Evolutionary conservation across 2,113 vertebrate genomes (phyloP).

Genomic region (Bubo scandiacus): DNA sequence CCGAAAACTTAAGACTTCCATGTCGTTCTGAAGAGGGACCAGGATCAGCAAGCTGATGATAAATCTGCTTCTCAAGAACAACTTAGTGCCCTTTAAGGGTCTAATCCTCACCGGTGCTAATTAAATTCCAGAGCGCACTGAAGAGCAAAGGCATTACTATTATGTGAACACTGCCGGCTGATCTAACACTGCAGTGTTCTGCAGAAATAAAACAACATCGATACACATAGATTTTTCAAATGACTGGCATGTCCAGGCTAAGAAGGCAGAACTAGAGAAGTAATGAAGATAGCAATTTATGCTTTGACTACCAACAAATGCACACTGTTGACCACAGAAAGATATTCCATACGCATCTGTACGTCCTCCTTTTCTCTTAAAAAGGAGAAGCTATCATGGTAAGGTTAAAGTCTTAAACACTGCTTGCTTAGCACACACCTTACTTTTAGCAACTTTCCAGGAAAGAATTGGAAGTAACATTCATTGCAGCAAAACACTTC

Average conservation of each 20-base stretch:
- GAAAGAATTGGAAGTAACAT: background rate
- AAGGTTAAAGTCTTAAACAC: background rate
- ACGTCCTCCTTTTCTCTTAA: background rate
- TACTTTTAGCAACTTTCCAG: background rate
- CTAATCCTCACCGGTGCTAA: background rate
- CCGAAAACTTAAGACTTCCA: background rate
- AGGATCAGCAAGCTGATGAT: background rate
- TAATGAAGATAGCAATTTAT: background rate
- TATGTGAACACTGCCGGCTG: rapidly evolving
- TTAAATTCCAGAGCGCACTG: background rate
- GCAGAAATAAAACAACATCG: background rate
- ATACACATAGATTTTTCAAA: background rate
- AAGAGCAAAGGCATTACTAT: background rate
- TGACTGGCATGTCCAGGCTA: background rate
- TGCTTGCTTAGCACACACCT: background rate
- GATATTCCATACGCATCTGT: background rate
- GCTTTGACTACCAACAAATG: background rate
- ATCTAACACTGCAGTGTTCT: background rate
- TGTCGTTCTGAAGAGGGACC: background rate
- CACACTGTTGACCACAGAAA: background rate
- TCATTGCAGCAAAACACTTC: background rate
- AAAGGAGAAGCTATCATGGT: too few species aligned
- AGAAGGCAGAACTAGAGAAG: background rate
- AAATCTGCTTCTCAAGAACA: background rate
- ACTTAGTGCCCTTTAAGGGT: background rate